Base-by-base conservation (phyloP, 30 jellyfish, hydroid and myxozoan species). In the Mastigias papua region DNA sequence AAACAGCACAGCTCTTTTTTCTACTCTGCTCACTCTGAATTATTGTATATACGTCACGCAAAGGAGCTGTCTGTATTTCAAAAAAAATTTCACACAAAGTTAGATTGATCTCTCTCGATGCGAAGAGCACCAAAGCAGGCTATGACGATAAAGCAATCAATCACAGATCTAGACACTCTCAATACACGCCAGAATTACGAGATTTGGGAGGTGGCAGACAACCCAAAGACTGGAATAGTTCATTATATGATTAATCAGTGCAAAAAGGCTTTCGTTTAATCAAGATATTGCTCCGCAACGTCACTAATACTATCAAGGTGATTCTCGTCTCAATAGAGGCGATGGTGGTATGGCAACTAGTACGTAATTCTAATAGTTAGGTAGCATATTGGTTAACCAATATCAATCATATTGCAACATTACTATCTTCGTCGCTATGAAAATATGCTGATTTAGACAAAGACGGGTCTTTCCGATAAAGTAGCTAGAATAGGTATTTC, bases 171-270 rank as follows among this genome's bases (percentile, higher is more conserved):
- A 50, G 10, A 20, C 26, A 27, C 23, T 37, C 69, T 72, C 83
- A 25, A 5, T 37, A 9, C 63, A 23, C 63, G 83, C 83, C 83
- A 72, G 83, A 27, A 49, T 72, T 72, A 23, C 34, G 16, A 63
- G 88, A 77, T 77, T 77, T 57, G 66, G 88, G 88, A 77, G 57
- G 88, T 77, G 88, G 69, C 88, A 77, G 88, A 77, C 88, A 50
- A 51, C 35, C 66, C 83, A 25, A 72, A 72, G 34, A 72, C 69
- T 57, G 66, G 76, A 77, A 22, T 58, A 54, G 78, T 69, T 63
- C 74, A 58, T 28, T 27, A 72, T 20, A 72, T 21, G 66, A 72
- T 51, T n/a, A 51, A 72, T 34, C 34, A 48, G 21, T 72, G 21
- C n/a, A 8, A 35, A 72, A 72, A 34, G 37, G 68, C 64, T 72